Evolutionary conservation across 2,797 vertebrate species (phyloP).

Genomic region (Coregonus ussuriensis): DNA sequence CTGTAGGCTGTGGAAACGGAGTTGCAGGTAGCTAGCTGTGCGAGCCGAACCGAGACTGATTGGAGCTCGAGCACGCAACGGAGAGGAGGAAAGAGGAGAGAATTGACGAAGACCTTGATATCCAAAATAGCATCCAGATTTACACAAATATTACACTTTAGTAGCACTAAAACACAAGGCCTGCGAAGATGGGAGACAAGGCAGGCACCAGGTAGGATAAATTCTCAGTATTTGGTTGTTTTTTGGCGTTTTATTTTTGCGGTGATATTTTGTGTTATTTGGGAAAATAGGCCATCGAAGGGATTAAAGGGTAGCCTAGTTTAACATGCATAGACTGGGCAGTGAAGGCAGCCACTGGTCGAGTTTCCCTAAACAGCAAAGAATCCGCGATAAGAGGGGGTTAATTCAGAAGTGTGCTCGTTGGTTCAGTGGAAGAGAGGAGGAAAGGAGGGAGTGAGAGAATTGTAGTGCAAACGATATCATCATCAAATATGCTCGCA

Average conservation of each 20-base stretch:
- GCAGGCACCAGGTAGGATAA: conserved; percentile 62
- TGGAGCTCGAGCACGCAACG: conserved; percentile 19
- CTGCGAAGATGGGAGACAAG: conserved; percentile 64
- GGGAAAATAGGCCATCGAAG: conserved; percentile 22
- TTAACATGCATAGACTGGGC: neutral
- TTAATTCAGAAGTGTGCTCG: neutral
- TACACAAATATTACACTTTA: conserved; percentile 24
- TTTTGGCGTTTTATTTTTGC: neutral
- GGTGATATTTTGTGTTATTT: conserved; percentile 20
- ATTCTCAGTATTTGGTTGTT: conserved; percentile 4
- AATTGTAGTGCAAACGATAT: neutral
- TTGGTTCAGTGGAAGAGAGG: neutral
- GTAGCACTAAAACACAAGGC: conserved; percentile 32
- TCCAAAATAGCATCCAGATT: conserved; percentile 25
- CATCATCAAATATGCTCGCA: conserved; percentile 8
- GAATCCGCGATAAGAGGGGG: conserved; percentile 7
- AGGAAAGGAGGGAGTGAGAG: neutral
- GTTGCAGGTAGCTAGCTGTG: conserved; percentile 17
- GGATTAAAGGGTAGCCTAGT: neutral
- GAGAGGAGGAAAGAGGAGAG: conserved; percentile 26
- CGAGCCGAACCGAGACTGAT: conserved; percentile 14
- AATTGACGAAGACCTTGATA: conserved; percentile 13
- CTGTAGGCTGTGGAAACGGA: conserved; percentile 56
- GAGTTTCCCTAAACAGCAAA: neutral
- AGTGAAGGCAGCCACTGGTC: neutral